Base-by-base conservation (phyloP, 2,113 vertebrate species). In the Collichthys lucidus region DNA sequence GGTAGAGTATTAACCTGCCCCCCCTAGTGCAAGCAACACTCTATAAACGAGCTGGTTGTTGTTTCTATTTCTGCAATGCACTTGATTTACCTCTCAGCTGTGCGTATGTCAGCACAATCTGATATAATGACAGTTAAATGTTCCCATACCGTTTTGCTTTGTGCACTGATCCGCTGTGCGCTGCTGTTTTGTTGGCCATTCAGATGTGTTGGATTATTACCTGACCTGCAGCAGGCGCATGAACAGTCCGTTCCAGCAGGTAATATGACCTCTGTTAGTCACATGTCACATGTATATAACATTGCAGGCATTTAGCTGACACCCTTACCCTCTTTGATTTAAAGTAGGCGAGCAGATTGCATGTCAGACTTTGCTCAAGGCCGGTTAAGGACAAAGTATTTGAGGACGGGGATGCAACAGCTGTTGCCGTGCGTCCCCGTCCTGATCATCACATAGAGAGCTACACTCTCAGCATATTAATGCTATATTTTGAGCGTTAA, bases 141-240 rank as follows among this genome's bases (percentile, higher is more conserved):
- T 57, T 71, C 46, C 57, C 71, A 40, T 29, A 57, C 57, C 46
- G n/a, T 56, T 72, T 80, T 77, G 35, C 67, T 72, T 75, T 83
- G 66, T 79, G 22, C 22, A 29, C 80, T 92, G 52, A 88, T 74
- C 79, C 80, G 59, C 74, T 87, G 83, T 89, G 57, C 81, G 8
- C 87, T 87, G 80, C 42, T 91, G 69, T 85, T 80, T 70, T 77
- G 64, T 85, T 80, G 83, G 29, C 67, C 53, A 70, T 84, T 85
- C 93, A 98, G 97, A 97, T 77, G 95, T 97, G 89, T 88, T 98
- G 95, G 96, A 95, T 88, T 98, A 98, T 90, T 98, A 98, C 88
- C 94, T 98, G 93, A 95, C 94, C 91, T 98, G 97, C 95, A 96
- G 88, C 93, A 94, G 95, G 77, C 95, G 92, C 35, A 95, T 95